These are phyloP conservation scores for Rattus norvegicus DNA, from an alignment of 2,113 vertebrate species.

Conservation along the genomic window DNA sequence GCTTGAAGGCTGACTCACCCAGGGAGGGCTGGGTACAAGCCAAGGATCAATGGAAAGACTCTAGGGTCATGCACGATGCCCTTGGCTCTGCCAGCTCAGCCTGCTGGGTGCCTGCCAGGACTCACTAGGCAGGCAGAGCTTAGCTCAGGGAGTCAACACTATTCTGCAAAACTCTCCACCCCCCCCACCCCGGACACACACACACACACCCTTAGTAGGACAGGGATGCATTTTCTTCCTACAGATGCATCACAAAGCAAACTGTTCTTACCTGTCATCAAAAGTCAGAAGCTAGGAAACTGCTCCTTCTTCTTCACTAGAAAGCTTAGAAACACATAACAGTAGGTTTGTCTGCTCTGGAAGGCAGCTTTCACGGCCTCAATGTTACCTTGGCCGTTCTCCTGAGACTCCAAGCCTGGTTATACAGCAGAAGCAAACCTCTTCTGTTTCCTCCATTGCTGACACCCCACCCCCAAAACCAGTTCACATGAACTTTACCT, in stretches of 20 bases:
- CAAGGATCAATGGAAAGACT: slow-evolving; percentile 37
- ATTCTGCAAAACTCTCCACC: slow-evolving; percentile 45
- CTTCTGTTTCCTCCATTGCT: not conserved
- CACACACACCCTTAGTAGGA: not conserved
- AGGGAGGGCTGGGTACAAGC: slow-evolving; percentile 58
- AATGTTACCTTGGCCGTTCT: not conserved
- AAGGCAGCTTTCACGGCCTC: fast-evolving
- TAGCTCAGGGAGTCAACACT: not conserved
- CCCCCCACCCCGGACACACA: too few relatives aligned
- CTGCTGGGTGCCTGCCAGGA: slow-evolving; percentile 37
- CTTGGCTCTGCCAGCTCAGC: slow-evolving; percentile 52
- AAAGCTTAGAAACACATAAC: not conserved
- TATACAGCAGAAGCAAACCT: not conserved
- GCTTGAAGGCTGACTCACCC: slow-evolving; percentile 66
- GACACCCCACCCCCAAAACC: not conserved
- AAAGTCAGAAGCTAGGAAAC: slow-evolving; percentile 33
- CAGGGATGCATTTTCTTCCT: slow-evolving; percentile 21
- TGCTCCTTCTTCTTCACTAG: not conserved
- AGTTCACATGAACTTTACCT: not conserved
- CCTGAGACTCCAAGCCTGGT: not conserved
- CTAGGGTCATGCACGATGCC: slow-evolving; percentile 53
- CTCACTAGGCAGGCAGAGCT: not conserved
- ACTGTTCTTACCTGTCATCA: slow-evolving; percentile 39
- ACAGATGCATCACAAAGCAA: slow-evolving; percentile 16
- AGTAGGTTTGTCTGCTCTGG: not conserved